Base-by-base conservation (phyloP, 1,140 invertebrate species). In the Drosophila melanica region DNA sequence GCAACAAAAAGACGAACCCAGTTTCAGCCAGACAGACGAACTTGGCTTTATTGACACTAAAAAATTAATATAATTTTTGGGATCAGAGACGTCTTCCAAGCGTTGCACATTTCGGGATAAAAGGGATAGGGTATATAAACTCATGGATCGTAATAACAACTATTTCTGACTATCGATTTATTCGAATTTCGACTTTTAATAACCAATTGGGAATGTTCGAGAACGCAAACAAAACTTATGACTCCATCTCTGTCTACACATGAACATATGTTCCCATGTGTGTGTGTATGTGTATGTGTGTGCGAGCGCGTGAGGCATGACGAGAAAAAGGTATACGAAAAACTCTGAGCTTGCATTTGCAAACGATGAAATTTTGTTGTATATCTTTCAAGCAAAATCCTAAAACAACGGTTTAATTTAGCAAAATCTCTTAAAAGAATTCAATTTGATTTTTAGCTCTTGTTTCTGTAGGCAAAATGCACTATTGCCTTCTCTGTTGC, bases 181-280 rank as follows among this genome's bases (percentile, higher is more conserved):
- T 27, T 47, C 27, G 23, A 23, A 27, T 27, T 27, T 27, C 1
- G 5, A 16, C 27, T 3, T n/a, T 33, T 27, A 4, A 2, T 10
- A 33, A 33, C 4, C 44, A 54, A n/a, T 12, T 2, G 23, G 30
- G 70, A 73, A 73, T 10, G 6, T 73, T 73, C 80, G 23, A 68
- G 75, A 86, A 73, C 63, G 35, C 37, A 70, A 45, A 51, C 63
- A 62, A 69, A 30, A 23, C 16, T 41, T 37, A 73, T 27, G 20
- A 35, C 39, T 62, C 62, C 18, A 50, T 63, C 50, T 47, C 42
- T 37, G 6, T 70, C 67, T 37, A 35, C 35, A 70, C 9, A 41
- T 23, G 33, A 23, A 63, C 64, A 51, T 50, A 42, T 53, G 47
- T 37, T 18, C 16, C 30, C 10, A 9, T 6, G 50, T 39, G 37